These are phyloP conservation scores for Andrena dorsata DNA, from an alignment of 2,888 invertebrate species.

Conservation along the genomic window DNA sequence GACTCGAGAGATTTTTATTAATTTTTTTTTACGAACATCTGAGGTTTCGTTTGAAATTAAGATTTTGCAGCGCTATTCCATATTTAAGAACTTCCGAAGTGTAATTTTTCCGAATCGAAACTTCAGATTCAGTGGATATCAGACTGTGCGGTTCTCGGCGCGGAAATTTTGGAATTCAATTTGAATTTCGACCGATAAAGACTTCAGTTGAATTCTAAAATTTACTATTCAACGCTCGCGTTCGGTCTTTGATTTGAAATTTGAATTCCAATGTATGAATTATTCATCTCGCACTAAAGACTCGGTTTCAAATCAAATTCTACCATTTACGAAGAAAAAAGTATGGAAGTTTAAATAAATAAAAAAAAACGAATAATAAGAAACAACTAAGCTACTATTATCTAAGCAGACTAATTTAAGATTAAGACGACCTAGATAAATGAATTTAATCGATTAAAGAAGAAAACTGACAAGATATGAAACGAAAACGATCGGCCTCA, in stretches of 20 bases:
- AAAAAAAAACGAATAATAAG: slow-evolving; percentile 47
- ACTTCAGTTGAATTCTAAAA: slow-evolving; percentile 39
- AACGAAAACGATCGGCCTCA: slow-evolving; percentile 53
- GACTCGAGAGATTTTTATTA: slow-evolving; percentile 31
- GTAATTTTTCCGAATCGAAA: slow-evolving; percentile 22
- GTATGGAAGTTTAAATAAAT: slow-evolving; percentile 38
- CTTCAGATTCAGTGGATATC: slow-evolving; percentile 18
- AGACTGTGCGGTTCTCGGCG: not conserved
- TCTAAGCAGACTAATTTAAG: slow-evolving; percentile 68
- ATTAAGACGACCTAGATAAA: slow-evolving; percentile 62
- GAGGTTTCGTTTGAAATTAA: slow-evolving; percentile 8
- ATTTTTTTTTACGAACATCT: slow-evolving; percentile 1
- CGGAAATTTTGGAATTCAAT: slow-evolving; percentile 39
- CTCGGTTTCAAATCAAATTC: slow-evolving; percentile 26
- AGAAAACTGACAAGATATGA: slow-evolving; percentile 1
- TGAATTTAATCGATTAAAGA: slow-evolving; percentile 55
- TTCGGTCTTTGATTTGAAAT: slow-evolving; percentile 32
- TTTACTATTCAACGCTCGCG: slow-evolving; percentile 27
- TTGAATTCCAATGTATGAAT: slow-evolving; percentile 25
- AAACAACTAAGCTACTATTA: slow-evolving; percentile 67
- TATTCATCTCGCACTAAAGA: slow-evolving; percentile 9
- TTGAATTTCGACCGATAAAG: slow-evolving; percentile 18
- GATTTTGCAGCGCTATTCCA: slow-evolving; percentile 16
- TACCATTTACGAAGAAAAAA: slow-evolving; percentile 26
- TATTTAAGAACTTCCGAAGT: slow-evolving; percentile 2